Evolutionary conservation across 2,888 invertebrate species (phyloP).

Genomic region (Rotaria socialis): DNA sequence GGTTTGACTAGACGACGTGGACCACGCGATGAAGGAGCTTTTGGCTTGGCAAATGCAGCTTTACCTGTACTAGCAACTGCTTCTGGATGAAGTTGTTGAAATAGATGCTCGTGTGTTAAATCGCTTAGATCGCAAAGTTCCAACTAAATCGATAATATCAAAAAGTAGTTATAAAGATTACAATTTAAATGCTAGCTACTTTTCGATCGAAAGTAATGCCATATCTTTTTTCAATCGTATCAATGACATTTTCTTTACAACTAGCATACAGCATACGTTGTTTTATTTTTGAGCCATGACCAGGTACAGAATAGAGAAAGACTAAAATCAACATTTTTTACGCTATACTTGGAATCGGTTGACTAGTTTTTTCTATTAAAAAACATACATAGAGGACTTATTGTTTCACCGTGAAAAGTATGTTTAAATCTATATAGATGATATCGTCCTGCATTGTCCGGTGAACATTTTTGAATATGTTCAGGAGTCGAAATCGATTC

Average conservation of each 20-base stretch:
- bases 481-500: constrained; percentile 29
- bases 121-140: not conserved
- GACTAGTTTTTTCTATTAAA: too few relatives aligned
- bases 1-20: constrained; percentile 27
- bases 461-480: constrained; percentile 64
- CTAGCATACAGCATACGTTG: constrained; percentile 98
- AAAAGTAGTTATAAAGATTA: not conserved
- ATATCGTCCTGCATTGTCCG: constrained; percentile 79
- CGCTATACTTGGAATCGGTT: not conserved
- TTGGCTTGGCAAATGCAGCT: not conserved
- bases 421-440: constrained; percentile 86
- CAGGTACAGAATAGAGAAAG: constrained; percentile 97
- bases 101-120: not conserved
- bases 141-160: not conserved
- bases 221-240: constrained; percentile 17
- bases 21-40: not conserved
- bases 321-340: constrained; percentile 62
- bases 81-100: constrained; percentile 13
- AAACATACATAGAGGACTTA: not conserved
- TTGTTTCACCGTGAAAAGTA: constrained; percentile 68
- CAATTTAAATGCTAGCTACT: not conserved
- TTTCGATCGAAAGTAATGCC: not conserved
- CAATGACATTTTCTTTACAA: constrained; percentile 70
- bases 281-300: constrained; percentile 87
- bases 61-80: not conserved